Conservation (phyloP, 2,888 invertebrate genomes). For the Alsophila aescularia region DNA sequence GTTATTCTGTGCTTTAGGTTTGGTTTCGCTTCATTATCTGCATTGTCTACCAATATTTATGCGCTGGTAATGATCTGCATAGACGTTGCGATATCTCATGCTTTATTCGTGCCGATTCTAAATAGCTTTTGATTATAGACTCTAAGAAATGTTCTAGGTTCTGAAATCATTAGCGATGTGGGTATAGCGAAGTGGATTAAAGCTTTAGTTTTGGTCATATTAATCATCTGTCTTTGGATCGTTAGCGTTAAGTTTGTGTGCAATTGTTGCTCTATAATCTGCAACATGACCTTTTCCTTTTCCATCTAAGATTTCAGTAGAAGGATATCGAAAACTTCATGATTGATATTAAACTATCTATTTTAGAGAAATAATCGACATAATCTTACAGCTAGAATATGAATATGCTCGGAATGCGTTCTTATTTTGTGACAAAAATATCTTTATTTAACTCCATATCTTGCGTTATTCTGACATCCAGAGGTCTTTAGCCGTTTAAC, state of each 20-base stretch:
- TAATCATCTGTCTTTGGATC: conserved; percentile 13
- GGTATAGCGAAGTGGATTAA: conserved; percentile 13
- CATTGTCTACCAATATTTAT: conserved; percentile 37
- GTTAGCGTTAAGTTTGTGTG: conserved; percentile 10
- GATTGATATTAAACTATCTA: neutral
- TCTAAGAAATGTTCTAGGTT: conserved; percentile 14
- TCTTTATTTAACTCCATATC: neutral
- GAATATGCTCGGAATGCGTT: neutral
- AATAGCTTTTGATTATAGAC: conserved; percentile 29
- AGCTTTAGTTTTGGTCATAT: conserved; percentile 17
- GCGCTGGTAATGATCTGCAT: conserved; percentile 17
- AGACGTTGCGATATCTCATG: conserved; percentile 12
- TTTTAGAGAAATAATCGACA: neutral
- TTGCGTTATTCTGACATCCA: conserved; percentile 11
- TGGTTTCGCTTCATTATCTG: conserved; percentile 35
- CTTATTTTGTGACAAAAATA: neutral
- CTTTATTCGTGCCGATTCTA: conserved; percentile 24
- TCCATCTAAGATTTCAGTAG: no score
- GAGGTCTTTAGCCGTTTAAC: conserved; percentile 9
- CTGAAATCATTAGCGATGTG: conserved; percentile 20
- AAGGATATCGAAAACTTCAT: neutral
- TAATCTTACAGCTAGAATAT: neutral
- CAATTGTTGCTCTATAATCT: neutral
- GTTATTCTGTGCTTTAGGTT: conserved; percentile 7
- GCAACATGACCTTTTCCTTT: conserved; percentile 10